A percentile compares a stretch with the other conserved stretches of the same genome.
These are phyloP conservation scores for Nibea coibor DNA, from an alignment of 2,113 vertebrate genomes.

Conservation along the genomic window DNA sequence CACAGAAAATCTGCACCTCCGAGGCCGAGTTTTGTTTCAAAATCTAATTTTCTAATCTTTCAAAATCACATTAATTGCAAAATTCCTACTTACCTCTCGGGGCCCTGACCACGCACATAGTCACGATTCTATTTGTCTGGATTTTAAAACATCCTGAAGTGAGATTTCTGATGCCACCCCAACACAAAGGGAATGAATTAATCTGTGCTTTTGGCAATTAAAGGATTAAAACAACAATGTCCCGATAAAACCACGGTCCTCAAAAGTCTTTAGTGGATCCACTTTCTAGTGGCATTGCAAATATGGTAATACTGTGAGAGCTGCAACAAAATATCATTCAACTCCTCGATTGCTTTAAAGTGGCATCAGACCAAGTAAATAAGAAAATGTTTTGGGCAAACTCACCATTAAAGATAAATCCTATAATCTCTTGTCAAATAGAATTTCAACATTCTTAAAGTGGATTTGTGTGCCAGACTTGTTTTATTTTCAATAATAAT, in stretches of 20 bases:
- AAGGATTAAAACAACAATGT: constrained; percentile 25
- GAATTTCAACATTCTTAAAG: not conserved
- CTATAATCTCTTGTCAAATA: not conserved
- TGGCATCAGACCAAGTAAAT: not conserved
- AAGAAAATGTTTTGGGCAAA: not conserved
- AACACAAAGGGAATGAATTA: not conserved
- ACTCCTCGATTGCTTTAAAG: not conserved
- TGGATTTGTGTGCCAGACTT: not conserved
- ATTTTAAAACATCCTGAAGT: not conserved
- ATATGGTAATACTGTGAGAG: not conserved
- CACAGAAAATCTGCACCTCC: not conserved
- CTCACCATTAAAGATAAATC: not conserved
- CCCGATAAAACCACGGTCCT: not conserved
- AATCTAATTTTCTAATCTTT: not conserved
- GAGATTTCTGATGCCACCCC: not conserved
- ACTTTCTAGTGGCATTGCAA: not conserved
- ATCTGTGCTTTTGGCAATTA: not conserved
- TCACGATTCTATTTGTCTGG: not conserved
- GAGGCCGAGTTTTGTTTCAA: not conserved
- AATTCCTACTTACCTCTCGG: not conserved
- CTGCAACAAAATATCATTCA: not conserved
- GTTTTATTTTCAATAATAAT: too few species aligned
- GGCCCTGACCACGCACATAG: not conserved
- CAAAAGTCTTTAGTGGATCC: not conserved
- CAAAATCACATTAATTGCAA: not conserved